Conservation (phyloP, 92 coral and sea anemone species). For the Ricordea florida region DNA sequence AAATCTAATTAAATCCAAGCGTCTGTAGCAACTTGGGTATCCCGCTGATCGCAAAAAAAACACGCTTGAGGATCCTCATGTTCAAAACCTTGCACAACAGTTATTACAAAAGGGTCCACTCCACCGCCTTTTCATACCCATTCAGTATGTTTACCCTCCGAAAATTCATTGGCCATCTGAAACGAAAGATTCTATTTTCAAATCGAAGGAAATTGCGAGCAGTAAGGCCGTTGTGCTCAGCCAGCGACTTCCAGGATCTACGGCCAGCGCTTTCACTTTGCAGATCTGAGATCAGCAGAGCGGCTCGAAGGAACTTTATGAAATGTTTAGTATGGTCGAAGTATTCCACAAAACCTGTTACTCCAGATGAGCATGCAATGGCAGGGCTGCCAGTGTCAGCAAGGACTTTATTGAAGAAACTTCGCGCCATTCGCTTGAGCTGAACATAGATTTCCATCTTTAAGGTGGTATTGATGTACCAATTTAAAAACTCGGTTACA, state of each 20-base stretch:
- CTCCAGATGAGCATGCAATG: conserved; percentile 27
- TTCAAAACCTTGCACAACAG: too few species aligned
- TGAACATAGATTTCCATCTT: neutral
- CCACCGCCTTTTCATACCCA: conserved; percentile 38
- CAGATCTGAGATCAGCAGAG: conserved; percentile 15
- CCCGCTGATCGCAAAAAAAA: too few species aligned
- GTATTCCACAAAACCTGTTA: conserved; percentile 42
- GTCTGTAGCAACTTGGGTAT: too few species aligned
- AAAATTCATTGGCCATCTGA: conserved; percentile 58
- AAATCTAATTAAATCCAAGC: too few species aligned
- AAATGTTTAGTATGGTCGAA: conserved; percentile 43
- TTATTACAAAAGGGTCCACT: too few species aligned
- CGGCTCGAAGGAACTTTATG: conserved; percentile 57
- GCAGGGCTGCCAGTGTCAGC: conserved; percentile 47
- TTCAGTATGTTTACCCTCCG: conserved; percentile 38
- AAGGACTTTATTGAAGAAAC: conserved; percentile 18
- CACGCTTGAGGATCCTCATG: too few species aligned
- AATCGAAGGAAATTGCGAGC: conserved; percentile 59
- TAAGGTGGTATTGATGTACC: neutral
- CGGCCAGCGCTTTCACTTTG: neutral
- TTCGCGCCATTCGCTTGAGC: neutral
- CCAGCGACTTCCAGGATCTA: conserved; percentile 30
- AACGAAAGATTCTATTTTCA: conserved; percentile 55
- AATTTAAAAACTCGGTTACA: conserved; percentile 58
- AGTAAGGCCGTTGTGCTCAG: conserved; percentile 47